phyloP scores from a whole-genome alignment of 1,140 invertebrate species.

The Pseudoatta argentina region DNA sequence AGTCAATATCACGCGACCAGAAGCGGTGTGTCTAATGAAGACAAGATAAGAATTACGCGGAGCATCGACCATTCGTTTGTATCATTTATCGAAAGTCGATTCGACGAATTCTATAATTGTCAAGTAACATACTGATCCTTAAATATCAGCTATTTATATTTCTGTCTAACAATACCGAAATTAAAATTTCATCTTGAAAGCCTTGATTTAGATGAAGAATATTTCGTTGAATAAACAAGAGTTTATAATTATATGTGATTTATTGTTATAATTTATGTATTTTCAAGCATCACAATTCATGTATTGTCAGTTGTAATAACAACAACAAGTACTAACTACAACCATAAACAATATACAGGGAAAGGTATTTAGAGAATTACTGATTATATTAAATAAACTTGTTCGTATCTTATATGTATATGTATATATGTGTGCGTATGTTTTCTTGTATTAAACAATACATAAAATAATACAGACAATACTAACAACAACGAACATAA shows the following conservation, averaged over 20 bases:
- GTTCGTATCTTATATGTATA: not conserved
- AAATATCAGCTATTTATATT: not conserved
- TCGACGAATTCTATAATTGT: not conserved
- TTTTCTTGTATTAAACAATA: not conserved
- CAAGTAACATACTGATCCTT: not conserved
- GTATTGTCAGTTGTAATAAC: not conserved
- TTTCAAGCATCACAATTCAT: not conserved
- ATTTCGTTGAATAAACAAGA: not conserved
- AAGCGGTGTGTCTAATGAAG: conserved; percentile 43
- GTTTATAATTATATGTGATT: not conserved
- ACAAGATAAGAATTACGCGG: conserved; percentile 40
- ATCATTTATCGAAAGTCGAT: conserved; percentile 21
- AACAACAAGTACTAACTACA: not conserved
- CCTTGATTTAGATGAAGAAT: not conserved
- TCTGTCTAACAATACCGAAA: not conserved
- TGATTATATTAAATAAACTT: not conserved
- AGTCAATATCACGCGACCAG: conserved; percentile 38
- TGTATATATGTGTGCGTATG: not conserved
- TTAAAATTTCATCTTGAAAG: conserved; percentile 1
- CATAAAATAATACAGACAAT: no score
- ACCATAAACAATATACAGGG: not conserved
- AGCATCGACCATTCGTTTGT: conserved; percentile 12
- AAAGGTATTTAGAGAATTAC: not conserved
- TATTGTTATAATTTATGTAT: not conserved
- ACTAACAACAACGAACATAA: no score